Evolutionary conservation across 2,797 vertebrate species (phyloP).

Genomic region (Eptatretus atami): DNA sequence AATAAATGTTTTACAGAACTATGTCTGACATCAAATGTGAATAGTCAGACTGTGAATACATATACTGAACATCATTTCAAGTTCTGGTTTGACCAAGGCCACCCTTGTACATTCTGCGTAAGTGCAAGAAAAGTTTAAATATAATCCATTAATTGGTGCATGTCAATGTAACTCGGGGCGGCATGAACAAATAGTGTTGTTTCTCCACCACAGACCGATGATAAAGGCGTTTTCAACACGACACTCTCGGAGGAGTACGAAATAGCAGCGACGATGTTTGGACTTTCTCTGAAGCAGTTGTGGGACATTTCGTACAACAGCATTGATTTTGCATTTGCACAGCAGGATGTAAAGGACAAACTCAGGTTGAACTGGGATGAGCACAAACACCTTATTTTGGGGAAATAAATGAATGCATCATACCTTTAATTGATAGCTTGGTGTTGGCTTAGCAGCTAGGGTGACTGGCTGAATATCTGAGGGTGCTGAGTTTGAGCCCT

Average conservation of each 20-base stretch:
- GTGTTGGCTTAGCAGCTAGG: too few relatives aligned
- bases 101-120: conserved; percentile 64
- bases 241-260: conserved; percentile 61
- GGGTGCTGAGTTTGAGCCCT: too few relatives aligned
- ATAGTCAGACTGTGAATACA: conserved; percentile 41
- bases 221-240: conserved; percentile 78
- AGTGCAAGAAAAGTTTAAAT: conserved; percentile 13
- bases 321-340: conserved; percentile 44
- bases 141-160: not conserved
- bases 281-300: conserved; percentile 27
- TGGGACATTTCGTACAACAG: conserved; percentile 52
- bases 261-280: conserved; percentile 43
- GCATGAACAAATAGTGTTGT: not conserved
- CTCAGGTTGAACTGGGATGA: conserved; percentile 36
- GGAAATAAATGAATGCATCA: too few relatives aligned
- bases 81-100: conserved; percentile 49
- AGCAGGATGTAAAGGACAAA: conserved; percentile 23
- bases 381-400: too few relatives aligned
- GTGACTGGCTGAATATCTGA: too few relatives aligned
- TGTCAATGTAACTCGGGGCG: not conserved
- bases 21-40: conserved; percentile 66
- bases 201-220: conserved; percentile 39
- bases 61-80: conserved; percentile 57
- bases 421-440: too few relatives aligned
- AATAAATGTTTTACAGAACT: conserved; percentile 24